These are phyloP conservation scores for Australoheros facetus DNA, from an alignment of 2,797 vertebrate genomes.

Conservation along the genomic window DNA sequence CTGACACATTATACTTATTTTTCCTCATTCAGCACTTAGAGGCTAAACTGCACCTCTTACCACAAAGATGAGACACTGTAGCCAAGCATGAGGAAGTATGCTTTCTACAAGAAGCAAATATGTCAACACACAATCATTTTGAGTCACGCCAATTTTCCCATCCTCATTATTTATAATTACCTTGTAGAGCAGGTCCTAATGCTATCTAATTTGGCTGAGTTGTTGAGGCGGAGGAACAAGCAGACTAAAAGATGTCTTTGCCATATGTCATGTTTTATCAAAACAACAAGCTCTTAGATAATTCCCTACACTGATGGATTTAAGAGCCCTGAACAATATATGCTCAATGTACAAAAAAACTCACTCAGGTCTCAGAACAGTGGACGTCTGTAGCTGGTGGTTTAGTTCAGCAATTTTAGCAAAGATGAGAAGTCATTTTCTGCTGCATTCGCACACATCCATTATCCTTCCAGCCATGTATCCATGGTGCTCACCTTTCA, in stretches of 20 bases:
- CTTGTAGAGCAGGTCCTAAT: slow-evolving; percentile 65
- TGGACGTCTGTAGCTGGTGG: not conserved
- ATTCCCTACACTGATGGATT: slow-evolving; percentile 62
- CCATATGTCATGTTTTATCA: slow-evolving; percentile 61
- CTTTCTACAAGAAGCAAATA: slow-evolving; percentile 64
- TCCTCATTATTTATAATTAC: slow-evolving; percentile 76
- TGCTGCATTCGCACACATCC: not conserved
- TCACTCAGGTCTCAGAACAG: not conserved
- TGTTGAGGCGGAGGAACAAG: slow-evolving; percentile 53
- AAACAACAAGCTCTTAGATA: slow-evolving; percentile 64
- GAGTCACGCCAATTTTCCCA: slow-evolving; percentile 70
- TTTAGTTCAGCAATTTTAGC: slow-evolving; percentile 26
- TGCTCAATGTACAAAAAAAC: slow-evolving; percentile 7
- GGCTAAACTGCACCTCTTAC: slow-evolving; percentile 61
- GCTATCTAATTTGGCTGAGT: slow-evolving; percentile 69
- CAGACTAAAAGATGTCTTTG: slow-evolving; percentile 66
- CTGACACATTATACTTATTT: slow-evolving; percentile 72
- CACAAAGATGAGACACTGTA: slow-evolving; percentile 49
- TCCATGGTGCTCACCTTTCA: not conserved
- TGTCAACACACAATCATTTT: slow-evolving; percentile 64
- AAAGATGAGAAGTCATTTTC: slow-evolving; percentile 28
- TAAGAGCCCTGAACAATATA: slow-evolving; percentile 50
- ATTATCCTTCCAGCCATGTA: not conserved
- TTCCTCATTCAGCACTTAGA: slow-evolving; percentile 66
- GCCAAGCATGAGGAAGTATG: slow-evolving; percentile 36